phyloP scores from a whole-genome alignment of 2,797 vertebrate genomes.

The Pogoniulus pusillus region DNA sequence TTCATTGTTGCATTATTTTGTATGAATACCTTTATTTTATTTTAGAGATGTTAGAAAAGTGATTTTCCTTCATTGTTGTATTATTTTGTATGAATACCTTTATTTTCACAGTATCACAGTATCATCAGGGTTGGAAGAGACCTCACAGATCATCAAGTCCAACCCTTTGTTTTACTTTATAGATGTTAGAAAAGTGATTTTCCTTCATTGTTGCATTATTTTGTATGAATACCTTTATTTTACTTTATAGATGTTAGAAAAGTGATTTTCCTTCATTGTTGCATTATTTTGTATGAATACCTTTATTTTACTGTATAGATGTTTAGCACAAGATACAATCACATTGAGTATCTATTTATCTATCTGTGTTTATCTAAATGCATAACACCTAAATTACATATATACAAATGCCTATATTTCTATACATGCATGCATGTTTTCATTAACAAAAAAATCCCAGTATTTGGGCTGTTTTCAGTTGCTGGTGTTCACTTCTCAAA shows the following conservation, averaged over 20 bases:
- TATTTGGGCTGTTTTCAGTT: neutral
- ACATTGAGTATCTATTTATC: neutral
- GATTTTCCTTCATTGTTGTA: no score
- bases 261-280: neutral
- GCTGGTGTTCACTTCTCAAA: neutral
- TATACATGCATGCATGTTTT: neutral
- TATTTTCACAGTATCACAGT: no score
- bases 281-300: neutral
- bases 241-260: neutral
- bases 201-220: neutral
- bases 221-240: neutral
- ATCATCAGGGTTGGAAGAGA: no score
- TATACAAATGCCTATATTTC: neutral
- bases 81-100: no score
- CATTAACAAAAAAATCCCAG: neutral
- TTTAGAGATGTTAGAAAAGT: no score
- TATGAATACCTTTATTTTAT: no score
- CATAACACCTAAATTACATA: neutral
- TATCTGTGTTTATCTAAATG: neutral
- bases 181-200: neutral
- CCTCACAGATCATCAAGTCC: no score
- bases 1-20: no score
- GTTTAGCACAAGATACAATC: rapidly evolving
- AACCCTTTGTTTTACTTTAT: no score
- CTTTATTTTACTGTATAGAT: neutral